Conservation (phyloP, 2,797 vertebrate species). For the Chelonia mydas region DNA sequence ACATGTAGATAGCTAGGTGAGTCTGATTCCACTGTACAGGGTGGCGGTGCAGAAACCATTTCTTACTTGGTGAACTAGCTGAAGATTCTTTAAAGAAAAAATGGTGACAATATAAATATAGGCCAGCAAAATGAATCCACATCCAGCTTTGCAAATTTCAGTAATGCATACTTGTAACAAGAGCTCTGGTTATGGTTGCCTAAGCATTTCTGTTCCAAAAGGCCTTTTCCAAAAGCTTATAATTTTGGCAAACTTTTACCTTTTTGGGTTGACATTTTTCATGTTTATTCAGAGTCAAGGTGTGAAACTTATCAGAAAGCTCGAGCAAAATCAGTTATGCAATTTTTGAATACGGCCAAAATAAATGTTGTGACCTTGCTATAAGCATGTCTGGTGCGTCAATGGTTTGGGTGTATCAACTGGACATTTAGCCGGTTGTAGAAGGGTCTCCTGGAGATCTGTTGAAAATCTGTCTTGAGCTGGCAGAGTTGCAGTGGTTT, state of each 20-base stretch:
- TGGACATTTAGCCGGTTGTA: background rate
- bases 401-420: background rate
- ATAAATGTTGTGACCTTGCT: background rate
- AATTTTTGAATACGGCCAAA: background rate
- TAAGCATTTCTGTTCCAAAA: constrained; percentile 31
- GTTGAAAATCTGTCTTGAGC: constrained; percentile 71
- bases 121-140: constrained; percentile 27
- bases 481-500: constrained; percentile 57
- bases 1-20: background rate
- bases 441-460: constrained; percentile 42
- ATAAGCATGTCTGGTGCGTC: constrained; percentile 2
- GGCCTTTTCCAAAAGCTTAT: constrained; percentile 50
- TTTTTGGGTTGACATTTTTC: constrained; percentile 18
- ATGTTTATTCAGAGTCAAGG: background rate
- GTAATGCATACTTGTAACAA: constrained; percentile 27
- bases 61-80: constrained; percentile 3
- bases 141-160: constrained; percentile 33
- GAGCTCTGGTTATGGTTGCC: constrained; percentile 26
- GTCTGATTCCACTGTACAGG: background rate
- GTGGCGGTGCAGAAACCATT: background rate
- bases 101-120: background rate
- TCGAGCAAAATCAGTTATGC: constrained; percentile 30
- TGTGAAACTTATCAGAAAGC: constrained; percentile 20
- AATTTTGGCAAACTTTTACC: background rate
- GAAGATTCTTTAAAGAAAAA: background rate